Conservation (phyloP, 92 coral and sea anemone genomes). For the Metridium senile region DNA sequence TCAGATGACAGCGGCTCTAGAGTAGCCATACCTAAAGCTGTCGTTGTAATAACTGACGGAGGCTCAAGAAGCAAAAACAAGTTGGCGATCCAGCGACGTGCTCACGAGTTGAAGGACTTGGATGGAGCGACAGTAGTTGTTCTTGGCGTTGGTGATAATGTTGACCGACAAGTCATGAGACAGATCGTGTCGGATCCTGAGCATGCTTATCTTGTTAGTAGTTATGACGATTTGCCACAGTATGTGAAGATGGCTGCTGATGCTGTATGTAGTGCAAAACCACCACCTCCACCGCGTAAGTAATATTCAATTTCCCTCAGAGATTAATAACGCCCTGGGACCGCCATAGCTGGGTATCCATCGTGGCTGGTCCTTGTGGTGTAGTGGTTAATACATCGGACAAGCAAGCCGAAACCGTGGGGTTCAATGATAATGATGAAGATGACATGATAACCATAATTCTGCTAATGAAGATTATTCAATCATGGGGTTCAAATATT, state of each 20-base stretch:
- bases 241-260: constrained; percentile 86
- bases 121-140: constrained; percentile 93
- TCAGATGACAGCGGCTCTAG: constrained; percentile 66
- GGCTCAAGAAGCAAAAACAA: constrained; percentile 68
- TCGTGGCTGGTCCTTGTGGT: too few relatives aligned
- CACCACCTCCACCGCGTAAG: constrained; percentile 53
- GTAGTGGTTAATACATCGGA: too few relatives aligned
- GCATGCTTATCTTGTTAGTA: constrained; percentile 85
- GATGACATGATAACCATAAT: too few relatives aligned
- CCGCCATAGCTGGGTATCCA: too few relatives aligned
- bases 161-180: constrained; percentile 82
- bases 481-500: too few relatives aligned
- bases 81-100: constrained; percentile 81
- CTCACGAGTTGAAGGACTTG: constrained; percentile 90
- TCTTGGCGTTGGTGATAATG: constrained; percentile 84
- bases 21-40: constrained; percentile 69
- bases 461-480: too few relatives aligned
- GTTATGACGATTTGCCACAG: constrained; percentile 86
- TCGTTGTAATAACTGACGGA: constrained; percentile 75
- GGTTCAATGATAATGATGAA: too few relatives aligned
- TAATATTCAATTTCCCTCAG: too few relatives aligned
- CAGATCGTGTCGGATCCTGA: constrained; percentile 94
- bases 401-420: too few relatives aligned
- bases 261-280: constrained; percentile 78
- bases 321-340: too few relatives aligned